These are phyloP conservation scores for Euplagia quadripunctaria DNA, from an alignment of 2,888 invertebrate species.

Conservation along the genomic window DNA sequence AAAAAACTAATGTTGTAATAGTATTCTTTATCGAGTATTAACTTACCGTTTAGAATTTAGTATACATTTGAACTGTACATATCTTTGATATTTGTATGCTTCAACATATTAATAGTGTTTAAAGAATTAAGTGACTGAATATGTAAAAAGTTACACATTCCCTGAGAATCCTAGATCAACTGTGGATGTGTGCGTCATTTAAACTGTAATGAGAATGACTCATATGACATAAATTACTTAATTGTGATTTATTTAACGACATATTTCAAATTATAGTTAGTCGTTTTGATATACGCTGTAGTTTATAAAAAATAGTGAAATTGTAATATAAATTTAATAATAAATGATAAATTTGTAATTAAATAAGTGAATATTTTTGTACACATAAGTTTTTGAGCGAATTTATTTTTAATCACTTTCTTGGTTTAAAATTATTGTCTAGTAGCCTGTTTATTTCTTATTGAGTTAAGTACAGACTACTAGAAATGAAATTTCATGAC, in stretches of 20 bases:
- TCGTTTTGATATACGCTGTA: constrained; percentile 44
- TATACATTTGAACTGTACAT: constrained; percentile 51
- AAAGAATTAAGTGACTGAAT: constrained; percentile 42
- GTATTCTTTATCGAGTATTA: constrained; percentile 56
- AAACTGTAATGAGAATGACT: constrained; percentile 14
- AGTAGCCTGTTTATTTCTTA: constrained; percentile 3
- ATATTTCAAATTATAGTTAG: constrained; percentile 33
- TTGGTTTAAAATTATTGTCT: constrained; percentile 31
- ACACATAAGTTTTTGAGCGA: constrained; percentile 52
- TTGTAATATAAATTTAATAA: constrained; percentile 44
- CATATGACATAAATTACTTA: constrained; percentile 37
- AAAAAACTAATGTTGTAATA: constrained; percentile 48
- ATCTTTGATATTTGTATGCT: constrained; percentile 49
- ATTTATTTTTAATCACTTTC: constrained; percentile 49
- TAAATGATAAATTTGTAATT: constrained; percentile 43
- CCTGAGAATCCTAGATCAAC: constrained; percentile 15
- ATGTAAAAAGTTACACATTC: constrained; percentile 24
- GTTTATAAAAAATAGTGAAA: constrained; percentile 48
- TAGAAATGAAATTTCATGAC: neutral
- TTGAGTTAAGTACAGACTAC: neutral
- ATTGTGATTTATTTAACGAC: constrained; percentile 42
- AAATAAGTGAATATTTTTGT: constrained; percentile 51
- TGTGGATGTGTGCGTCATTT: constrained; percentile 12
- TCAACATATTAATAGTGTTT: constrained; percentile 40
- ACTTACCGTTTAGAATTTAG: constrained; percentile 44